Base-by-base conservation (phyloP, 2,888 invertebrate genomes). In the Sphaerophoria rueppellii region DNA sequence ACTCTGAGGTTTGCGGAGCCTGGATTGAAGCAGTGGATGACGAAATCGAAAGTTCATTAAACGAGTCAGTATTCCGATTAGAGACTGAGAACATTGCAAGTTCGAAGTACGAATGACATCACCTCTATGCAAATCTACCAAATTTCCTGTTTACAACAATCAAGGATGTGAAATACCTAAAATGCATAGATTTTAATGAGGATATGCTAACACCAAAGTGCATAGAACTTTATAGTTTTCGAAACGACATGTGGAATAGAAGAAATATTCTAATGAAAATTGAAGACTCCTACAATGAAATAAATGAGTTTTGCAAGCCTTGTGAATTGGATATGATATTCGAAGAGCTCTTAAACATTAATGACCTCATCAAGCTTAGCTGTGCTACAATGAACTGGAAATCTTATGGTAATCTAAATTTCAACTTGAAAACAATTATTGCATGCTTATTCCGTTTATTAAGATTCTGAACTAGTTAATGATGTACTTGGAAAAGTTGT, bases 241-340 rank as follows among this genome's bases (percentile, higher is more conserved):
- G 89, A 61, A 88, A 91, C 72, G 89, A 88, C 35, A 89, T 90
- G 75, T 91, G 90, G 90, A 88, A 89, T 9, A 89, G 89, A 9
- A 89, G 89, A 54, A 89, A 89, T 83, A 93, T 93, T n/a, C 89
- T 94, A 50, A 93, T 93, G 88, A 93, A 95, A 60, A 94, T 95
- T 54, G 93, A 94, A 6, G 93, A 95, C 71, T 95, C 96, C 95
- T 98, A 98, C 91, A 98, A 98, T 90, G 95, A 95, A 87, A 94
- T 98, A 74, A 93, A 95, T 61, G 93, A 93, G 35, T 93, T 94
- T 2, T 95, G 96, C 60, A 94, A 95, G 70, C 94, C 94, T 71
- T 95, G 95, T 0, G 98, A 98, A 91, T 95, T 94, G 80, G 94
- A 95, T 34, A 93, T 98, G 60, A 95, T 98, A 74, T 93, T 94